These are phyloP conservation scores for Eupithecia subumbrata DNA, from an alignment of 2,888 invertebrate species.

Conservation along the genomic window DNA sequence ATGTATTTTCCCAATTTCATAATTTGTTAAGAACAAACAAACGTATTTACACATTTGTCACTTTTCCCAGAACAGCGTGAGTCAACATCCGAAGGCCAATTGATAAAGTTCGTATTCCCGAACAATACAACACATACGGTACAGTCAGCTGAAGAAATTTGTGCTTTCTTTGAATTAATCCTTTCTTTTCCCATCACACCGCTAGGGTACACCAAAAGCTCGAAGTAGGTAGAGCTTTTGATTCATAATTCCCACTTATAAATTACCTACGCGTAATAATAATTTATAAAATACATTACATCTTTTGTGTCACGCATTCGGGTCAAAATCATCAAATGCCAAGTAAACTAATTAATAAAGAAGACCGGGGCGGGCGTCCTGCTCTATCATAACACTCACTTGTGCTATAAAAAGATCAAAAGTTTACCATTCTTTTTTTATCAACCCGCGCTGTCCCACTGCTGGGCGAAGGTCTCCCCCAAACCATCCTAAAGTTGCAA, in stretches of 20 bases:
- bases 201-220: neutral
- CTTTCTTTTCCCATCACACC: neutral
- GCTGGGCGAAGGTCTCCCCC: no score
- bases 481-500: no score
- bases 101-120: constrained; percentile 40
- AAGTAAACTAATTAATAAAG: no score
- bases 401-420: no score
- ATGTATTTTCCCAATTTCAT: neutral
- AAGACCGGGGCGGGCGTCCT: no score
- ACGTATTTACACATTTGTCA: constrained; percentile 2
- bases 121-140: constrained; percentile 29
- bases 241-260: neutral
- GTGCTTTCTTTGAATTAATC: neutral
- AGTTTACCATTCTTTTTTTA: no score
- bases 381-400: no score
- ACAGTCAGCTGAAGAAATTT: neutral
- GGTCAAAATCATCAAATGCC: neutral
- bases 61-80: constrained; percentile 5
- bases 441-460: no score
- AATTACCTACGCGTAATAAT: neutral
- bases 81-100: constrained; percentile 21
- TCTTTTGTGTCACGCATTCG: neutral
- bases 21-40: neutral
- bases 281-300: no score
- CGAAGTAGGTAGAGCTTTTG: neutral